These are phyloP conservation scores for Mobula birostris DNA, from an alignment of 2,113 vertebrate species.

Conservation along the genomic window DNA sequence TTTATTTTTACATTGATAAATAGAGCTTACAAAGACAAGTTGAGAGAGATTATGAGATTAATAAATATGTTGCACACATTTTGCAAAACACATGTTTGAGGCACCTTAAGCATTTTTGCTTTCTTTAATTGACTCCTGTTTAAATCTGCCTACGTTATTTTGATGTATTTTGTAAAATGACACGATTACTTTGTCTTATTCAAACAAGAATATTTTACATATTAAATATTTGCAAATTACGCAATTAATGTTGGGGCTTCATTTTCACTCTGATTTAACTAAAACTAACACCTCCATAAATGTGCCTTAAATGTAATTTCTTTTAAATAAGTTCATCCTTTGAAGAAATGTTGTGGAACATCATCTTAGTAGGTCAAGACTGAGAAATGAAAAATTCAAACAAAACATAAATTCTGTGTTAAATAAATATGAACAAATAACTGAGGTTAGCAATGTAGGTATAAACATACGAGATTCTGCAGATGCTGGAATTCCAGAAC, in stretches of 20 bases:
- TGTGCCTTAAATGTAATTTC: background rate
- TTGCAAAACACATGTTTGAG: background rate
- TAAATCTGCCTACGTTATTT: background rate
- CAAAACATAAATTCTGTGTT: background rate
- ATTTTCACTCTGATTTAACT: background rate
- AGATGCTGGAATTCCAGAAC: too few relatives aligned
- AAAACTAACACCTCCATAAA: background rate
- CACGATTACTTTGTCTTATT: background rate
- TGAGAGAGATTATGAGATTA: constrained; percentile 31
- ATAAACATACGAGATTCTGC: too few relatives aligned
- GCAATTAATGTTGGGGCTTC: background rate
- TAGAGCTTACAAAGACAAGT: background rate
- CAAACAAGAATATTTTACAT: background rate
- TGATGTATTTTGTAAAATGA: background rate
- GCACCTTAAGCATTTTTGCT: background rate
- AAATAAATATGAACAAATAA: background rate
- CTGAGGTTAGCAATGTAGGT: too few relatives aligned
- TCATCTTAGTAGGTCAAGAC: background rate
- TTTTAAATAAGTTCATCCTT: background rate
- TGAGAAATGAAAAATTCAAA: background rate
- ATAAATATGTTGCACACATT: background rate
- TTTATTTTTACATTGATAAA: background rate
- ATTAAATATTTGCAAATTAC: background rate
- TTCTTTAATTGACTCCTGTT: background rate
- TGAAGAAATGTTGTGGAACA: background rate